Percentiles rank a stretch among this genome's conserved stretches.
Evolutionary conservation across 2,888 invertebrate species (phyloP).

Genomic region (Digitonthophagus gazella): DNA sequence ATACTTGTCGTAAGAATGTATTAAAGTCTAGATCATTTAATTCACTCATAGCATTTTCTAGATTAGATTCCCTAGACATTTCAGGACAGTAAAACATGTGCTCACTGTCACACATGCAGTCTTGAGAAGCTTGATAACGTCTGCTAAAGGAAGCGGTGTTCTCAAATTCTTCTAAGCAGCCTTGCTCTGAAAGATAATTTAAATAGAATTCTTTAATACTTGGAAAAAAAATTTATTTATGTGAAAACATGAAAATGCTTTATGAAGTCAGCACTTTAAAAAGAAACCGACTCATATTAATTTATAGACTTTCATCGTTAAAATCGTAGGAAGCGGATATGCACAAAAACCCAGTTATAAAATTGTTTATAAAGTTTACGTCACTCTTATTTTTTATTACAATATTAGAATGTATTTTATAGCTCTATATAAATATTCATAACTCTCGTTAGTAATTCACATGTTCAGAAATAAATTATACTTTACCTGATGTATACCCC

Average conservation of each 20-base stretch:
- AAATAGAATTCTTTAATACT: too few species aligned
- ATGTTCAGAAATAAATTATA: background rate
- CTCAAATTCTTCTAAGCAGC: slow-evolving; percentile 88
- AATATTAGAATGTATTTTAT: too few species aligned
- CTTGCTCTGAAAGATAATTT: slow-evolving; percentile 62
- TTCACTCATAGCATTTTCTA: slow-evolving; percentile 42
- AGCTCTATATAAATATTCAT: background rate
- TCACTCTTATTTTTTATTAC: background rate
- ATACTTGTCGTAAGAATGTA: slow-evolving; percentile 60
- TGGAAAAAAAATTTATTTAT: too few species aligned
- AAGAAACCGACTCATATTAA: background rate
- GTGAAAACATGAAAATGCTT: background rate
- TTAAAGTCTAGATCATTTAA: slow-evolving; percentile 62
- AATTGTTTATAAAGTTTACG: background rate
- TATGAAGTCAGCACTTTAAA: background rate
- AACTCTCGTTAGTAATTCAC: background rate
- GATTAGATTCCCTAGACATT: slow-evolving; percentile 48
- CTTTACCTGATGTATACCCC: slow-evolving; percentile 74
- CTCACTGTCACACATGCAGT: slow-evolving; percentile 97
- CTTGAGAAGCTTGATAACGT: slow-evolving; percentile 86
- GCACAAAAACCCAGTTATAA: too few species aligned
- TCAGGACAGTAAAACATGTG: slow-evolving; percentile 94
- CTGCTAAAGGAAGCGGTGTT: slow-evolving; percentile 95
- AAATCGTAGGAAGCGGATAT: background rate
- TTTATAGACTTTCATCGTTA: background rate